Percentiles rank a stretch among this genome's conserved stretches.
phyloP scores from a whole-genome alignment of 2,797 vertebrate species.

The Hydrophis major region DNA sequence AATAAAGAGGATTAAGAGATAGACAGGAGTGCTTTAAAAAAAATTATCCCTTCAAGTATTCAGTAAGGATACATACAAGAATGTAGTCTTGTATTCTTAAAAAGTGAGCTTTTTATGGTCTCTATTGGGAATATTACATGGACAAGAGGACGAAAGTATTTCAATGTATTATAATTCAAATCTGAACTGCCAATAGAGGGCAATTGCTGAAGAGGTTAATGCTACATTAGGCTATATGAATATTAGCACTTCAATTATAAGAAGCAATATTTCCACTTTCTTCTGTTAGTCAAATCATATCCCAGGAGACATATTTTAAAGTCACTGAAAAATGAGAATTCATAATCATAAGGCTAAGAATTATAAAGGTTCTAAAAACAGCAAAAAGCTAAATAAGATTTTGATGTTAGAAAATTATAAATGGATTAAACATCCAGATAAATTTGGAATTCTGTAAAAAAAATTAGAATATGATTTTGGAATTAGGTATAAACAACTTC shows the following conservation, averaged over 20 bases:
- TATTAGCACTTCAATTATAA: background rate
- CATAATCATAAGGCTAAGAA: too few relatives aligned
- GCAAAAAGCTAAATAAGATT: too few relatives aligned
- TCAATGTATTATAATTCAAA: background rate
- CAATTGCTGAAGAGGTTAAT: background rate
- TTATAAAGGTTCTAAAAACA: too few relatives aligned
- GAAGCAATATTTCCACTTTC: background rate
- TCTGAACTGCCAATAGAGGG: background rate
- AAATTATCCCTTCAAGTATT: background rate
- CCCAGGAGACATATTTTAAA: too few relatives aligned
- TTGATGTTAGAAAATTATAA: too few relatives aligned
- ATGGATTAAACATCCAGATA: too few relatives aligned
- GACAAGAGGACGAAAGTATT: background rate
- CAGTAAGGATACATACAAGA: background rate
- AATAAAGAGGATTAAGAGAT: conserved; percentile 40
- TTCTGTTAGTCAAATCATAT: too few relatives aligned
- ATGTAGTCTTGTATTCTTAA: background rate
- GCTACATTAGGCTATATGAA: background rate
- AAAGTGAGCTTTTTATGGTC: background rate
- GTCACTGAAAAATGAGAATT: too few relatives aligned
- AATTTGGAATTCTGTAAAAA: too few relatives aligned
- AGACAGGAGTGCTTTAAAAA: background rate
- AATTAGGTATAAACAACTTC: too few relatives aligned
- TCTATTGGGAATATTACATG: background rate
- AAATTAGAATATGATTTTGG: too few relatives aligned